Conservation (phyloP, 2,888 invertebrate genomes). For the Eilema sororculum region DNA sequence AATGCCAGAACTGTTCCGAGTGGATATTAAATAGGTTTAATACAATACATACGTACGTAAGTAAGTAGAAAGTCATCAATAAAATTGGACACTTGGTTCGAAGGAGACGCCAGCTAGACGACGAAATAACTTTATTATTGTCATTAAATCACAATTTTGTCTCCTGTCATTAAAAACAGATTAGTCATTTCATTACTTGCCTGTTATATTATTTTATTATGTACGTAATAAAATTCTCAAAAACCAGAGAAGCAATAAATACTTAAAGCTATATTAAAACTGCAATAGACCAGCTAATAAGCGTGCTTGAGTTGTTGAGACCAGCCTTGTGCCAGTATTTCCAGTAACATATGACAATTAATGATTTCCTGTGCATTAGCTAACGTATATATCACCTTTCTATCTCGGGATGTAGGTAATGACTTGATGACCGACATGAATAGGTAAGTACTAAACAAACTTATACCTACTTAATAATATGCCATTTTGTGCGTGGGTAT, state of each 20-base stretch:
- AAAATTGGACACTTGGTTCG: neutral
- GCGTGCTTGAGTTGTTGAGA: slow-evolving; percentile 16
- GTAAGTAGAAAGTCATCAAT: neutral
- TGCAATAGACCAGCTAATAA: slow-evolving; percentile 13
- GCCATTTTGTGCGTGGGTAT: neutral
- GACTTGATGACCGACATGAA: slow-evolving; percentile 25
- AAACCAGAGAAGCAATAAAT: neutral
- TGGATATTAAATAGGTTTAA: neutral
- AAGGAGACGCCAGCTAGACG: neutral
- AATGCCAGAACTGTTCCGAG: neutral
- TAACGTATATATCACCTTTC: slow-evolving; percentile 41
- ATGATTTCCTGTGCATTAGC: slow-evolving; percentile 51
- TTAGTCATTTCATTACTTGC: neutral
- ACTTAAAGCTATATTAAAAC: slow-evolving; percentile 1
- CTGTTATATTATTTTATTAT: neutral
- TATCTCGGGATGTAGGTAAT: slow-evolving; percentile 27
- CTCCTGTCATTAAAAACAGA: neutral
- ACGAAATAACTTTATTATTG: neutral
- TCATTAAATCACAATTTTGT: neutral
- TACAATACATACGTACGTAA: neutral
- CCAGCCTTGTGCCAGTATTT: slow-evolving; percentile 52
- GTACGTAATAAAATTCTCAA: neutral
- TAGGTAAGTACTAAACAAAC: neutral
- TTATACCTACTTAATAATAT: neutral
- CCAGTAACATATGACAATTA: slow-evolving; percentile 50